phyloP scores from a whole-genome alignment of 1,140 invertebrate genomes.

The Neodiprion virginianus region DNA sequence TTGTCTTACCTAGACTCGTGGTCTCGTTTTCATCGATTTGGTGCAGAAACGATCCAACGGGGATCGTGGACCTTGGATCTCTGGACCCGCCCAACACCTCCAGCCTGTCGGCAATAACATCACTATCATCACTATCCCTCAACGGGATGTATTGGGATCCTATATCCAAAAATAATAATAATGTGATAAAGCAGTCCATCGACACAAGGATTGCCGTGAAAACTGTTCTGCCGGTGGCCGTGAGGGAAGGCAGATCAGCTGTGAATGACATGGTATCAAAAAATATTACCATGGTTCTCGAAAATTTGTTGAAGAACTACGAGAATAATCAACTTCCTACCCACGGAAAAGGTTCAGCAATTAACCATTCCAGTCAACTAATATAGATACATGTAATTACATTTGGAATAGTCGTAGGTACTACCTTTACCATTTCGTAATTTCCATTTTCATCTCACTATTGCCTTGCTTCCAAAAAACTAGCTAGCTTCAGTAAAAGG shows the following conservation, averaged over 20 bases:
- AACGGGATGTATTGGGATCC: not conserved
- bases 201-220: not conserved
- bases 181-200: constrained; percentile 6
- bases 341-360: constrained; percentile 74
- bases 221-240: constrained; percentile 6
- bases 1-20: not conserved
- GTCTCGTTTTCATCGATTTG: not conserved
- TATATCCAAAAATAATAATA: constrained; percentile 21
- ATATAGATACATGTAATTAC: no score
- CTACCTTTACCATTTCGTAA: no score
- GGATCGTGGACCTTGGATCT: not conserved
- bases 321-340: constrained; percentile 89
- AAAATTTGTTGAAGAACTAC: constrained; percentile 88
- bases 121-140: not conserved
- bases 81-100: not conserved
- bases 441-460: no score
- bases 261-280: constrained; percentile 75
- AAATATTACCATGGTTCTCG: constrained; percentile 83
- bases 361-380: not conserved
- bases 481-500: no score
- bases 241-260: constrained; percentile 59
- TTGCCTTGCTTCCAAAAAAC: no score
- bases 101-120: not conserved
- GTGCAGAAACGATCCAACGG: not conserved
- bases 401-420: no score